Conservation (phyloP, 2,113 vertebrate species). For the Alaudala cheleensis region DNA sequence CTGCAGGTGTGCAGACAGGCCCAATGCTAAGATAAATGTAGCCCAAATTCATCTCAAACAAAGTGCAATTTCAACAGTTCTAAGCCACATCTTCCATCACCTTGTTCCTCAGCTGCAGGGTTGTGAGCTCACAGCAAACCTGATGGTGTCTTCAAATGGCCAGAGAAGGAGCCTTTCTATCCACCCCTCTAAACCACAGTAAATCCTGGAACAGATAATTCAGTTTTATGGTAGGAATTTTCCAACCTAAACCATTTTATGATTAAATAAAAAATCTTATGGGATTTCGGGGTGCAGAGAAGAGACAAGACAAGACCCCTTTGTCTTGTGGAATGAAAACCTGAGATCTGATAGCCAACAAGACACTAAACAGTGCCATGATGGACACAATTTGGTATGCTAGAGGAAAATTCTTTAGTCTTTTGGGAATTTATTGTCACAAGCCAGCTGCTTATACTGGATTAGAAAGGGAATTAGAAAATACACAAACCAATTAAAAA, state of each 20-base stretch:
- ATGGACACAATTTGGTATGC: not conserved
- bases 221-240: not conserved
- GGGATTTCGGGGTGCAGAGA: not conserved
- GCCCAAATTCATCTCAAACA: not conserved
- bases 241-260: not conserved
- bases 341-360: not conserved
- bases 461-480: slow-evolving; percentile 62
- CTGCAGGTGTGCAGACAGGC: not conserved
- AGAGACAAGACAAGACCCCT: not conserved
- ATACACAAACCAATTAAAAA: slow-evolving; percentile 55
- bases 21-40: not conserved
- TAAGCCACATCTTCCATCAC: not conserved
- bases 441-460: slow-evolving; percentile 28
- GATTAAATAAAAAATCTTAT: not conserved
- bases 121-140: not conserved
- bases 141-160: not conserved
- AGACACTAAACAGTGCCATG: not conserved
- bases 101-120: not conserved
- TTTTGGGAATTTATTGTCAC: slow-evolving; percentile 37
- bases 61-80: not conserved
- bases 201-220: not conserved
- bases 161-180: not conserved
- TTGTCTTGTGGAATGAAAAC: not conserved
- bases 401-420: not conserved
- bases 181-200: not conserved